phyloP scores from a whole-genome alignment of 1,140 invertebrate species.

The Drosophila mojavensis region DNA sequence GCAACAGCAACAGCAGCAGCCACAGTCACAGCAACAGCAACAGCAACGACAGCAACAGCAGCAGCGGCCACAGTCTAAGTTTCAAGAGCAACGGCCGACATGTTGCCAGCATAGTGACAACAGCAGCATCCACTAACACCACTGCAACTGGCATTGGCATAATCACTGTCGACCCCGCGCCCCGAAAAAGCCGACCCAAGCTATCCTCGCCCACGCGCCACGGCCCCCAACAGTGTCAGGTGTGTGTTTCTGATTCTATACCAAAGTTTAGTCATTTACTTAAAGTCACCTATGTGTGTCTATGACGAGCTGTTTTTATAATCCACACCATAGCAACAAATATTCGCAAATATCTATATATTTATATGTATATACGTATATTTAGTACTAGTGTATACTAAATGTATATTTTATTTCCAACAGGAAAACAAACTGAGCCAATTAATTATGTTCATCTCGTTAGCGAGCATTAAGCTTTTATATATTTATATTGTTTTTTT shows the following conservation, averaged over 20 bases:
- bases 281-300: no score
- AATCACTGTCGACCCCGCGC: constrained; percentile 56
- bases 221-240: constrained; percentile 92
- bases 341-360: no score
- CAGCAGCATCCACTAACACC: constrained; percentile 47
- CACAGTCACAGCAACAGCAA: constrained; percentile 34
- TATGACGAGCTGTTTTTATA: no score
- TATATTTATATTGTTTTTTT: no score
- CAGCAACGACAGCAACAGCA: constrained; percentile 60
- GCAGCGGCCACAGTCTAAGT: constrained; percentile 48
- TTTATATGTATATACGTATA: no score
- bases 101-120: constrained; percentile 41
- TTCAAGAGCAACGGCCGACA: constrained; percentile 63
- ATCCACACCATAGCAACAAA: no score
- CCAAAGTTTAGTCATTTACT: no score
- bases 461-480: no score
- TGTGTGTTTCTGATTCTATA: constrained; percentile 80
- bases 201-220: constrained; percentile 91
- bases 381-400: no score
- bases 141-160: constrained; percentile 62
- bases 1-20: constrained; percentile 42
- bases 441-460: no score
- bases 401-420: no score
- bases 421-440: no score
- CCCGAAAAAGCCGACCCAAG: constrained; percentile 89